Percentiles rank a stretch among this genome's conserved stretches.
These are phyloP conservation scores for Polypedilum pembai DNA, from an alignment of 1,140 invertebrate species.

Conservation along the genomic window DNA sequence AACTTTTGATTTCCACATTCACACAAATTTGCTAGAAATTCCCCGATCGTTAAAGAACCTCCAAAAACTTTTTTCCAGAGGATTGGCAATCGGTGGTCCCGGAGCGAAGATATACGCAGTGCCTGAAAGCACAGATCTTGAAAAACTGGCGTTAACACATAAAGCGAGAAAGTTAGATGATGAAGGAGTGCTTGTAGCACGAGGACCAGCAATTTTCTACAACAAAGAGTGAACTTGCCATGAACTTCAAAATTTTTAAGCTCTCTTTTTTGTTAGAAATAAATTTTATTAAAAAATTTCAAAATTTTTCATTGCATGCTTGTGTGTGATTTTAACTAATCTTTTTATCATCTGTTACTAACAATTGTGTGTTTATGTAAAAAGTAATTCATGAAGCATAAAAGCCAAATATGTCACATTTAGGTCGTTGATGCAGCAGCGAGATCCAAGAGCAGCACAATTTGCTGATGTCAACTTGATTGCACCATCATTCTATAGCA, in stretches of 20 bases:
- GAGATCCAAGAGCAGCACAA: neutral
- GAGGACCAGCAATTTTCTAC: constrained; percentile 60
- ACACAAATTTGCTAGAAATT: neutral
- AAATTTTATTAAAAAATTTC: neutral
- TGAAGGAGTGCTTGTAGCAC: constrained; percentile 57
- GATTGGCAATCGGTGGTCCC: constrained; percentile 60
- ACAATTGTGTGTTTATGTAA: neutral
- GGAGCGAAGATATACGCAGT: constrained; percentile 56
- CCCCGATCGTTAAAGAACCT: neutral
- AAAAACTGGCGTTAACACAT: constrained; percentile 34
- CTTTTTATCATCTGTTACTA: neutral
- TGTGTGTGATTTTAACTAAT: neutral
- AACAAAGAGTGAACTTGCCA: constrained; percentile 42
- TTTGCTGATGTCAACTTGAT: neutral
- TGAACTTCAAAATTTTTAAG: neutral
- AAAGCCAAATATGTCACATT: too few species aligned
- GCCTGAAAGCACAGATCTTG: constrained; percentile 49
- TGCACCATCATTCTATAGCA: neutral
- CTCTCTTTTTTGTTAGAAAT: neutral
- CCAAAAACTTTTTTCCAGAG: constrained; percentile 36
- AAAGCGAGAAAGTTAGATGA: constrained; percentile 33
- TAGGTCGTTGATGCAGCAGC: too few species aligned
- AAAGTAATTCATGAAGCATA: too few species aligned
- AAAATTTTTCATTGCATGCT: neutral
- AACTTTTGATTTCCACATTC: neutral